A percentile compares a stretch with the other conserved stretches of the same genome.
phyloP scores from a whole-genome alignment of 2,797 vertebrate genomes.

The Acrossocheilus wenchowensis region DNA sequence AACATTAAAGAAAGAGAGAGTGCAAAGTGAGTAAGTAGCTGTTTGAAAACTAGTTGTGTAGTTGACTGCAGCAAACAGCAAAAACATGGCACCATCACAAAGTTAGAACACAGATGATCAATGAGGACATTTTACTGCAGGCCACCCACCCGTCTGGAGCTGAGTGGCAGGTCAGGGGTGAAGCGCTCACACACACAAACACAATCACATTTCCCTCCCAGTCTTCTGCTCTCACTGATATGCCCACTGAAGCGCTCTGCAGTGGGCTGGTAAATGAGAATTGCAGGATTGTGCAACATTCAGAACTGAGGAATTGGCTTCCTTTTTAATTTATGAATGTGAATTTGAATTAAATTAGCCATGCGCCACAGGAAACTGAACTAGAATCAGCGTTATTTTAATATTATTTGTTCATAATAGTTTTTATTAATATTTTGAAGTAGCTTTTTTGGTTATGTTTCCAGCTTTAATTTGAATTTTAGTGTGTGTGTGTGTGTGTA shows the following conservation, averaged over 20 bases:
- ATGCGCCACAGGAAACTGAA: not conserved
- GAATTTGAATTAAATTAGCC: not conserved
- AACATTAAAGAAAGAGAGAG: conserved; percentile 44
- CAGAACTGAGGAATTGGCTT: not conserved
- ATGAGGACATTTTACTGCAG: conserved; percentile 67
- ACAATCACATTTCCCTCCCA: conserved; percentile 44
- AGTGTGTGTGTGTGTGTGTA: not conserved
- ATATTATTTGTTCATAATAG: not conserved
- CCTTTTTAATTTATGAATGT: not conserved
- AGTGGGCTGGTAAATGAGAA: conserved; percentile 35
- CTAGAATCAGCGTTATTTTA: not conserved
- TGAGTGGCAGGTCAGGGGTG: conserved; percentile 31
- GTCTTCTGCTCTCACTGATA: conserved; percentile 42
- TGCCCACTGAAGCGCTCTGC: conserved; percentile 42
- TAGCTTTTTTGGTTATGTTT: not conserved
- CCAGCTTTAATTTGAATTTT: not conserved
- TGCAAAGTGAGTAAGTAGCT: conserved; percentile 54
- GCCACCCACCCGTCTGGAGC: conserved; percentile 36
- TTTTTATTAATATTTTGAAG: not conserved
- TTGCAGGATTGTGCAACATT: not conserved
- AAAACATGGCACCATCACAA: conserved; percentile 56
- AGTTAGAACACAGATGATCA: conserved; percentile 71
- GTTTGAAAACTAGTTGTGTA: conserved; percentile 64
- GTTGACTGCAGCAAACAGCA: conserved; percentile 69
- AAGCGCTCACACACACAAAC: conserved; percentile 48